Evolutionary conservation across 2,113 vertebrate species (phyloP), one percentile per base, ranked within the genome.

Genomic region (Prionailurus viverrinus): DNA sequence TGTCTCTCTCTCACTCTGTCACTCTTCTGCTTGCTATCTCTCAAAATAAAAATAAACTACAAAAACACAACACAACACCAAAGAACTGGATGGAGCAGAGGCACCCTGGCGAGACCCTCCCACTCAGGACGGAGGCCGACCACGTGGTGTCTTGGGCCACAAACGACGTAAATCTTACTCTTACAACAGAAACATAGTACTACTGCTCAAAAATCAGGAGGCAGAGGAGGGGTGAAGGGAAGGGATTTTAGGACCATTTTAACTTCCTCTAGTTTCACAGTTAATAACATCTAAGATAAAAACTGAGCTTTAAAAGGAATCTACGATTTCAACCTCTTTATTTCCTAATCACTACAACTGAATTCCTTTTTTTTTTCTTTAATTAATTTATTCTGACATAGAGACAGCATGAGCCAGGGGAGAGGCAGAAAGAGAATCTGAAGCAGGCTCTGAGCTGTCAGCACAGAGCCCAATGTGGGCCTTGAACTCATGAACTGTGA

Each of bases 91-190:
- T 8, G 11, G 19, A 51, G 13, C 4, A 3, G 33, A 33, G 23
- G 31, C 27, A 9, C 68, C 41, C 8, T 14, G 39, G 27, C 1
- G 36, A 23, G 41, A 13, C 13, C 39, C 39, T 41, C 41, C 2
- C 39, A 39, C 25, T 45, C 25, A 41, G 71, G 39, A 45, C 3
- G 7, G 39, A 76, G 39, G 73, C 39, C 39, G 71, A 0, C 11
- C 10, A 0, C 39, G 16, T 18, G 19, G 36, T 21, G 12, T 6
- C 0, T 3, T 6, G 36, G 36, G 23, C 36, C 6, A 27, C 12
- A 45, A 13, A 29, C 13, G 15, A 25, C 39, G 9, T 13, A 14
- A 14, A 27, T 7, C 29, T 8, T 6, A 27, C 13, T 76, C 41
- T 31, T 41, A 8, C 13, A 8, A 16, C 25, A 16, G 13, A 41